These are phyloP conservation scores for Hemitrygon akajei DNA, from an alignment of 2,797 vertebrate genomes.

Conservation along the genomic window DNA sequence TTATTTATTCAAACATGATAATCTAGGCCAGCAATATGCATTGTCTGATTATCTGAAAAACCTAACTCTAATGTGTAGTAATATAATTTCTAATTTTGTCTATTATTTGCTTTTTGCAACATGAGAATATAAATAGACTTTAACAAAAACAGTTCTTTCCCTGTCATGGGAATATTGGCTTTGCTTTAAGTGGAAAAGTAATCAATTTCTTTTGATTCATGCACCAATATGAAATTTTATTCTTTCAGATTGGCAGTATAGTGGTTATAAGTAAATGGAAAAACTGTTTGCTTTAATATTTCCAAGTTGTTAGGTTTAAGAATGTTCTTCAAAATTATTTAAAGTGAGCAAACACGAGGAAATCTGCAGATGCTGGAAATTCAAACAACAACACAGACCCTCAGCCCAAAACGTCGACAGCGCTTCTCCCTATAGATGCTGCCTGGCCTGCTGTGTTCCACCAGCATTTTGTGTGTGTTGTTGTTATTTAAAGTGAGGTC, in stretches of 20 bases:
- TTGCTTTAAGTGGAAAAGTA: not conserved
- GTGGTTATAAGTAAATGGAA: not conserved
- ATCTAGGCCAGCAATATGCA: not conserved
- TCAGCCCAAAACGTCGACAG: too few relatives aligned
- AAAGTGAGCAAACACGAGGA: too few relatives aligned
- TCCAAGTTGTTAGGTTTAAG: not conserved
- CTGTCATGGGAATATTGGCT: not conserved
- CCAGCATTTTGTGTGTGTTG: too few relatives aligned
- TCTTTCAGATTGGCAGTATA: not conserved
- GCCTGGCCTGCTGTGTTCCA: too few relatives aligned
- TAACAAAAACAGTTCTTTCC: not conserved
- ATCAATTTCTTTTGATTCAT: not conserved
- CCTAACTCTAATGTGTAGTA: not conserved
- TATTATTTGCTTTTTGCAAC: not conserved
- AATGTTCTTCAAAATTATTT: not conserved
- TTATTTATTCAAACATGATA: not conserved
- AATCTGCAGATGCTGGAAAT: too few relatives aligned
- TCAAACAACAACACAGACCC: too few relatives aligned
- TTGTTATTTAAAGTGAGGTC: not conserved
- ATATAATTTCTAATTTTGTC: not conserved
- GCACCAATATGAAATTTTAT: not conserved
- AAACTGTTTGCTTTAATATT: not conserved
- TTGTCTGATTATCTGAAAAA: not conserved
- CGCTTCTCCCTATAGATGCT: too few relatives aligned
- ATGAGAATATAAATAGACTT: not conserved